Base-by-base conservation (phyloP, 2,113 vertebrate genomes). In the Oncorhynchus kisutch region DNA sequence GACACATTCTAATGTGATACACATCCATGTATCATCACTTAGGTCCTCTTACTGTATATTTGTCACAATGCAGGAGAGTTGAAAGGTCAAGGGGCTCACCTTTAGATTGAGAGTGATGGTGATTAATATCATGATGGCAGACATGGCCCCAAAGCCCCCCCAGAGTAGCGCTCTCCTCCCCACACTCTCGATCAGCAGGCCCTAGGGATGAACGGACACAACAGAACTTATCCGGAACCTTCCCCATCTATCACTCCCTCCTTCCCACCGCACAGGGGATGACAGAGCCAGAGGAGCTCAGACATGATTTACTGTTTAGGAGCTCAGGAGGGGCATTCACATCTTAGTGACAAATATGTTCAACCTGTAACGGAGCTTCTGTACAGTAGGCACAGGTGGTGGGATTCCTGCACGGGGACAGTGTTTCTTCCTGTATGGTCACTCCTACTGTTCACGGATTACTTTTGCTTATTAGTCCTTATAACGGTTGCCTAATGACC, bases 151-250 rank as follows among this genome's bases (percentile, higher is more conserved):
- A 64, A 94, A 95, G 29, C 83, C 94, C n/a, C 62, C 87, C 90
- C 92, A 95, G 5, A 96, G 78, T 79, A 96, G 72, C 0, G 85
- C 74, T 87, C 85, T 94, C 83, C 95, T 94, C 59, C 95, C 95
- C 3, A 82, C 73, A 9, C 25, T 81, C 48, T 96, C 95, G 12
- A 96, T 93, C 20, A 96, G 80, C 71, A 94, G 74, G 1, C 91
- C 88, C 95, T 96, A 34, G 64, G 59, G 54, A 62, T 18, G 24
- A 45, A 34, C 3, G 59, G n/a, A 62, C n/a, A 62, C 20, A 62
- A 8, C 49, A 48, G 3, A 76, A 48, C 34, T 25, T 34, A 12
- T n/a, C 31, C 45, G 12, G 20, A 70, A 70, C 39, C n/a, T 49
- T 70, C 39, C 68, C 68, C 68, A 70, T 70, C n/a, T n/a, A 70